Evolutionary conservation across 2,113 vertebrate genomes (phyloP).

Genomic region (Pholis gunnellus): DNA sequence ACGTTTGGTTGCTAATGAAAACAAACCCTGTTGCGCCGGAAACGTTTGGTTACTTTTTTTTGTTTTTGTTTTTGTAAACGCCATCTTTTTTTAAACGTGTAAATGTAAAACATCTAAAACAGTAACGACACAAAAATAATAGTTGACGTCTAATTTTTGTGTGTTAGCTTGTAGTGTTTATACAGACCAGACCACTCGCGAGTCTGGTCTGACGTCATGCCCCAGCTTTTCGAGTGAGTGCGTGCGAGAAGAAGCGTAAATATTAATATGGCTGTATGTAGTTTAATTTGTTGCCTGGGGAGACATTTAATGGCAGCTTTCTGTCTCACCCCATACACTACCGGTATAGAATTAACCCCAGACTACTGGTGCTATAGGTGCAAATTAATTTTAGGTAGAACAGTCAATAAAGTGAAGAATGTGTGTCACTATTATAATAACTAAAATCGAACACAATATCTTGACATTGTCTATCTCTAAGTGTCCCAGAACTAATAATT

Average conservation of each 20-base stretch:
- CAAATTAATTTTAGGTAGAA: not conserved
- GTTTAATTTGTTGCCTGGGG: not conserved
- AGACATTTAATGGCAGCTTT: not conserved
- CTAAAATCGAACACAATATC: not conserved
- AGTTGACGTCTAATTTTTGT: not conserved
- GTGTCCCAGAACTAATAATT: not conserved
- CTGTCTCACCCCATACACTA: too few relatives aligned
- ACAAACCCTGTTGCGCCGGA: slow-evolving; percentile 49
- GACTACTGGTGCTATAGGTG: not conserved
- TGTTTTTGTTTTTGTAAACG: not conserved
- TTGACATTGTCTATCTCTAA: not conserved
- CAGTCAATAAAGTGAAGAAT: not conserved
- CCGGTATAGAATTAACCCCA: not conserved
- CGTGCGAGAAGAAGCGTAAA: not conserved
- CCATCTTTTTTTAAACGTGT: not conserved
- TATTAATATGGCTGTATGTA: not conserved
- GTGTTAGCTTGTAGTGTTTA: slow-evolving; percentile 12
- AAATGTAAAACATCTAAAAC: not conserved
- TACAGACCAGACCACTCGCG: not conserved
- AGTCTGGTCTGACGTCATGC: slow-evolving; percentile 12
- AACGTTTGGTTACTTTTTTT: slow-evolving; percentile 15
- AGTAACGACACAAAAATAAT: too few relatives aligned
- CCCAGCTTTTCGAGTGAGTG: not conserved
- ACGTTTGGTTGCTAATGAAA: slow-evolving; percentile 55
- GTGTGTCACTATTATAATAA: not conserved